phyloP scores from a whole-genome alignment of 2,888 invertebrate genomes.

The Tethea ocularis region DNA sequence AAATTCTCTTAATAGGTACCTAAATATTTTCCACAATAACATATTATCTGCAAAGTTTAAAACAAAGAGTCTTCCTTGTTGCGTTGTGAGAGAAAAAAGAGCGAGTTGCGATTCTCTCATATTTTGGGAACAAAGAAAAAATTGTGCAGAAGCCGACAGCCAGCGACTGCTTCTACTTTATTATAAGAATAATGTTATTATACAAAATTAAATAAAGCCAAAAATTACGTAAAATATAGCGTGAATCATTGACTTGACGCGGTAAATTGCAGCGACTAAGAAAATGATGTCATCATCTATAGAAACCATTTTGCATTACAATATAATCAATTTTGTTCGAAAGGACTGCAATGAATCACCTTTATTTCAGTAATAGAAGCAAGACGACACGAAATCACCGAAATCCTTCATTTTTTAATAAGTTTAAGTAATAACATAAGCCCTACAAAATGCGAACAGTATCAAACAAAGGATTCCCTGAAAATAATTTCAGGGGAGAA shows the following conservation, averaged over 20 bases:
- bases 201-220: neutral
- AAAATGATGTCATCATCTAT: neutral
- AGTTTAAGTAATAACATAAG: no score
- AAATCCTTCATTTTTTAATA: no score
- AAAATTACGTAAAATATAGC: neutral
- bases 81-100: neutral
- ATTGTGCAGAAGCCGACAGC: neutral
- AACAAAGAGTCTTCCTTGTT: neutral
- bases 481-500: neutral
- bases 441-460: neutral
- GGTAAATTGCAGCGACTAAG: neutral
- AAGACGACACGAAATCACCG: no score
- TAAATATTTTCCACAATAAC: neutral
- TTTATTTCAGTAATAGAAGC: neutral
- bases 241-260: neutral
- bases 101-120: neutral
- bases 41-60: neutral
- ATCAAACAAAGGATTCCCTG: neutral
- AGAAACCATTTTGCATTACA: neutral
- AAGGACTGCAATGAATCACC: neutral
- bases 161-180: neutral
- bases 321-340: neutral
- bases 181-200: neutral
- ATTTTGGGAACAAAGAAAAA: constrained; percentile 1
- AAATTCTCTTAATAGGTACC: neutral